Percentiles rank a stretch among this genome's conserved stretches.
phyloP scores from a whole-genome alignment of 1,140 invertebrate genomes.

The Caenorhabditis elegans region DNA sequence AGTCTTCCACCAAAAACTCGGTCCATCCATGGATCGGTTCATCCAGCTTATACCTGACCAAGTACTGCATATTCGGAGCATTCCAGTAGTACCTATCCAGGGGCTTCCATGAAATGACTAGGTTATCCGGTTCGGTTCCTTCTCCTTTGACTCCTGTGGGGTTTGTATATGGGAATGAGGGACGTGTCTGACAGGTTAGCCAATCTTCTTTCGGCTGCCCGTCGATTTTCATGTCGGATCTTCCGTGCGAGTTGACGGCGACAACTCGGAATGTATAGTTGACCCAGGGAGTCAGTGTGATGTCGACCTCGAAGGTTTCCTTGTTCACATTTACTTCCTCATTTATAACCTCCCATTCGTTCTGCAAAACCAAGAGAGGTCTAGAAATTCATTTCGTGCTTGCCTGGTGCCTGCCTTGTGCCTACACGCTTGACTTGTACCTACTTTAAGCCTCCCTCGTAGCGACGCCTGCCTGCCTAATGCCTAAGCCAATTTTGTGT shows the following conservation, averaged over 20 bases:
- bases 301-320: constrained; percentile 53
- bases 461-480: too few species aligned
- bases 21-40: constrained; percentile 71
- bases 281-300: constrained; percentile 68
- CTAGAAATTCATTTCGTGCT: too few species aligned
- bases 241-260: constrained; percentile 88
- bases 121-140: constrained; percentile 44
- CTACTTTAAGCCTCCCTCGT: too few species aligned
- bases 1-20: constrained; percentile 75
- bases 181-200: constrained; percentile 43
- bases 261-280: constrained; percentile 95
- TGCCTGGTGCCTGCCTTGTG: too few species aligned
- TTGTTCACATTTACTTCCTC: constrained; percentile 67
- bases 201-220: constrained; percentile 22
- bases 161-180: constrained; percentile 59
- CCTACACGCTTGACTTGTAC: too few species aligned
- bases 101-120: constrained; percentile 74
- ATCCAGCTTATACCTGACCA: constrained; percentile 81
- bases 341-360: constrained; percentile 80
- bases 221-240: constrained; percentile 76
- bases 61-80: constrained; percentile 86
- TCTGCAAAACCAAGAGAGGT: neutral
- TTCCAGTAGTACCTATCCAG: constrained; percentile 97
- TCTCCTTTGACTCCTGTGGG: constrained; percentile 40
- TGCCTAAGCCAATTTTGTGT: too few species aligned